Conservation (phyloP, 1,140 invertebrate genomes). For the Meteorus sp. region DNA sequence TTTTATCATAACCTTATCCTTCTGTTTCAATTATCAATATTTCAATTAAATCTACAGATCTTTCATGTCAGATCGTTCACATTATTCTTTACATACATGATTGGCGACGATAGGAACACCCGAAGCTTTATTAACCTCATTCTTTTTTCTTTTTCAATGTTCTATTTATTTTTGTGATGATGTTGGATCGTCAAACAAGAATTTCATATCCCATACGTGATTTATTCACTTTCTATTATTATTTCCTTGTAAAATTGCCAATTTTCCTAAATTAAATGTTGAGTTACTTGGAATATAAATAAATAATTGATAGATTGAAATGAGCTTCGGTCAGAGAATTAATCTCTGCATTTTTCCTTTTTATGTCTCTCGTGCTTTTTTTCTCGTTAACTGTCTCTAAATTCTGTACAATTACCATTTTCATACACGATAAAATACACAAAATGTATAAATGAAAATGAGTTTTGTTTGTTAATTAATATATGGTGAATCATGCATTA, state of each 20-base stretch:
- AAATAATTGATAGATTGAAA: slow-evolving; percentile 6
- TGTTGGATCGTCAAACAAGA: background rate
- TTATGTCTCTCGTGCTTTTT: slow-evolving; percentile 8
- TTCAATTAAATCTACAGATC: background rate
- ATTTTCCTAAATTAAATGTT: no score
- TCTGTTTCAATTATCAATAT: background rate
- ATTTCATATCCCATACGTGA: no score
- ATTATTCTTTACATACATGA: slow-evolving; percentile 22
- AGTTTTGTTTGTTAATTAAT: no score
- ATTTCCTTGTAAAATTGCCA: no score
- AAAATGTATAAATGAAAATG: background rate
- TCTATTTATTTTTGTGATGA: background rate
- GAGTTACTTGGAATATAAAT: background rate
- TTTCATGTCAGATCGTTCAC: background rate
- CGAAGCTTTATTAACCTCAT: slow-evolving; percentile 3
- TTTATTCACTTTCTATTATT: no score
- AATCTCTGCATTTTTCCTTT: background rate
- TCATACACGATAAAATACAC: background rate
- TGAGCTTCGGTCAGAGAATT: slow-evolving; percentile 9
- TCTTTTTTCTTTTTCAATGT: background rate
- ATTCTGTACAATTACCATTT: no score
- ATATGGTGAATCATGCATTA: no score
- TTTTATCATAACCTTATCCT: slow-evolving; percentile 4
- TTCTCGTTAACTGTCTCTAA: slow-evolving; percentile 12
- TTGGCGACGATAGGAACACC: slow-evolving; percentile 19